A percentile compares a stretch with the other conserved stretches of the same genome.
Evolutionary conservation across 2,888 invertebrate species (phyloP).

Genomic region (Hemicrepidius hirtus): DNA sequence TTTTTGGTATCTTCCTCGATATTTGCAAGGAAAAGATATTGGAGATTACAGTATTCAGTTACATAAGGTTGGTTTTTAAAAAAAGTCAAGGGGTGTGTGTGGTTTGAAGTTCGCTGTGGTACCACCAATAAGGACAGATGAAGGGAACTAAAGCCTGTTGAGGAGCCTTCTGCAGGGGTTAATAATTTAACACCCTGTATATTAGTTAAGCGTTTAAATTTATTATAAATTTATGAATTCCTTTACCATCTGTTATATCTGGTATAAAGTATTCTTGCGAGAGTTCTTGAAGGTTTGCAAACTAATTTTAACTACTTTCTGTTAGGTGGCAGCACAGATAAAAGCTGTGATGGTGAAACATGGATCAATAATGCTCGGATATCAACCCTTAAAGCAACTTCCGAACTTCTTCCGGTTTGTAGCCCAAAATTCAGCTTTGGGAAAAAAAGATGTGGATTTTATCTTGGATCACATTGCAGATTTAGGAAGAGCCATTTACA

Average conservation of each 20-base stretch:
- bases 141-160: no score
- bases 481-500: constrained; percentile 71
- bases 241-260: no score
- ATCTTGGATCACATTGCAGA: constrained; percentile 78
- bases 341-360: constrained; percentile 80
- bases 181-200: no score
- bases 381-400: constrained; percentile 77
- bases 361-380: constrained; percentile 80
- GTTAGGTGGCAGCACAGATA: constrained; percentile 78
- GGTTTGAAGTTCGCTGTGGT: no score
- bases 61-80: constrained; percentile 66
- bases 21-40: constrained; percentile 67
- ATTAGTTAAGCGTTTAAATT: no score
- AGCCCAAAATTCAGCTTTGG: constrained; percentile 77
- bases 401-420: constrained; percentile 83
- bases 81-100: no score
- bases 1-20: constrained; percentile 81
- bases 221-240: no score
- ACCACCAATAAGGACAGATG: no score
- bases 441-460: constrained; percentile 75
- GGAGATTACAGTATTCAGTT: constrained; percentile 68
- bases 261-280: no score
- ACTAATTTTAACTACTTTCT: constrained; percentile 28
- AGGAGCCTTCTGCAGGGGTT: no score
- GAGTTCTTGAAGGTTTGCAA: no score